A percentile compares a stretch with the other conserved stretches of the same genome.
Evolutionary conservation across 2,888 invertebrate species (phyloP).

Genomic region (Baronia brevicornis): DNA sequence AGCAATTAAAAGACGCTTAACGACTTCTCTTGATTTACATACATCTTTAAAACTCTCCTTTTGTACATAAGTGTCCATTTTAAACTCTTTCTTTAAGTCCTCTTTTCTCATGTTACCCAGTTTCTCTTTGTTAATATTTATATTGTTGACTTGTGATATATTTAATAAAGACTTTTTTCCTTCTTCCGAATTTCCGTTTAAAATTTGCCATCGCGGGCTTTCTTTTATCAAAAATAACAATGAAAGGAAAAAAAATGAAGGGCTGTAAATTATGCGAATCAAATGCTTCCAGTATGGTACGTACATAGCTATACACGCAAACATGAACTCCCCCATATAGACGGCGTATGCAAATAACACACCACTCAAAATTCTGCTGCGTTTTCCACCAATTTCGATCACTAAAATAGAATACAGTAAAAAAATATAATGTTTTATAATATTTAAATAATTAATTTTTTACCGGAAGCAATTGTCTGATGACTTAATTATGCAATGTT

Average conservation of each 20-base stretch:
- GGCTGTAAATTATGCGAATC: conserved; percentile 45
- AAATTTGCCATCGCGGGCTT: conserved; percentile 56
- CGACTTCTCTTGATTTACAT: conserved; percentile 41
- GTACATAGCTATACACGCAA: conserved; percentile 49
- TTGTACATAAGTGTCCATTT: conserved; percentile 35
- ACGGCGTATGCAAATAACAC: conserved; percentile 47
- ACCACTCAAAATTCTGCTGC: conserved; percentile 43
- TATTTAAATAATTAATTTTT: too few relatives aligned
- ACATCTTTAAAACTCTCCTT: conserved; percentile 39
- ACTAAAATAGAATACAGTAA: conserved; percentile 40
- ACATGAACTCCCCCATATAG: conserved; percentile 47
- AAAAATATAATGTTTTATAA: background rate
- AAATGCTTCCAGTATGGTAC: conserved; percentile 52
- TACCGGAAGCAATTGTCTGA: too few relatives aligned
- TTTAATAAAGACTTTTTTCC: conserved; percentile 38
- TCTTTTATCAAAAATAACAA: conserved; percentile 42
- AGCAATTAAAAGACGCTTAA: conserved; percentile 39
- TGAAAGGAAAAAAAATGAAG: conserved; percentile 38
- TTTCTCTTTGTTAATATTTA: conserved; percentile 37
- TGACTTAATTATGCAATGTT: too few relatives aligned
- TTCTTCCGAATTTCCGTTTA: conserved; percentile 42
- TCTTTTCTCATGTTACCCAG: conserved; percentile 34
- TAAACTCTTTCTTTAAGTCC: conserved; percentile 39
- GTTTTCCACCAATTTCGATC: conserved; percentile 47
- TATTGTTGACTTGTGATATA: conserved; percentile 43